A percentile compares a stretch with the other conserved stretches of the same genome.
phyloP scores from a whole-genome alignment of 2,888 invertebrate species.

The Oscheius myriophilus region DNA sequence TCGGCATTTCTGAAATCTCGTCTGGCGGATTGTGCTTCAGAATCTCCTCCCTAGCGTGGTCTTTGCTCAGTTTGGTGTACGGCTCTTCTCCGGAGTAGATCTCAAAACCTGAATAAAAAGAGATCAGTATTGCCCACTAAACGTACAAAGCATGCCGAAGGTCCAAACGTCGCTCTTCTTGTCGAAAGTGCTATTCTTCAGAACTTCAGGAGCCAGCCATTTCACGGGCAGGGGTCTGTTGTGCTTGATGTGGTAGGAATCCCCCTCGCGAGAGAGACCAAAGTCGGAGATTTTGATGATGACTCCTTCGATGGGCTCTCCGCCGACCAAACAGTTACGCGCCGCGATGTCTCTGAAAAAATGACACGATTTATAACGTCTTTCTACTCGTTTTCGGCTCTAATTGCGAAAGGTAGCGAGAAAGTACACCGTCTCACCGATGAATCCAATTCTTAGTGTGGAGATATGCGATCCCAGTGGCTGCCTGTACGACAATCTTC shows the following conservation, averaged over 20 bases:
- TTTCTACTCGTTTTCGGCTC: no score
- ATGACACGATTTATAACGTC: no score
- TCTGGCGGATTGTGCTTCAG: no score
- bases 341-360: background rate
- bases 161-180: slow-evolving; percentile 2
- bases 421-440: no score
- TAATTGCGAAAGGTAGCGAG: no score
- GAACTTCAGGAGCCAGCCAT: background rate
- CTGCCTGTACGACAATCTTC: background rate
- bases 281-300: slow-evolving; percentile 4
- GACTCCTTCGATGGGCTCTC: background rate
- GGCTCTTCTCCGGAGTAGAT: no score
- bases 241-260: background rate
- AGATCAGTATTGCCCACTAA: background rate
- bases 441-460: slow-evolving; percentile 4
- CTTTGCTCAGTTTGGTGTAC: no score
- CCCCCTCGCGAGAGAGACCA: background rate
- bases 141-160: background rate
- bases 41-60: no score
- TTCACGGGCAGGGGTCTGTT: background rate
- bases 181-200: background rate
- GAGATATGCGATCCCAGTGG: background rate
- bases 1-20: no score
- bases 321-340: background rate
- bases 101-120: no score